Percentiles rank a stretch among this genome's conserved stretches.
phyloP scores from a whole-genome alignment of 2,888 invertebrate species.

The Latrodectus elegans region DNA sequence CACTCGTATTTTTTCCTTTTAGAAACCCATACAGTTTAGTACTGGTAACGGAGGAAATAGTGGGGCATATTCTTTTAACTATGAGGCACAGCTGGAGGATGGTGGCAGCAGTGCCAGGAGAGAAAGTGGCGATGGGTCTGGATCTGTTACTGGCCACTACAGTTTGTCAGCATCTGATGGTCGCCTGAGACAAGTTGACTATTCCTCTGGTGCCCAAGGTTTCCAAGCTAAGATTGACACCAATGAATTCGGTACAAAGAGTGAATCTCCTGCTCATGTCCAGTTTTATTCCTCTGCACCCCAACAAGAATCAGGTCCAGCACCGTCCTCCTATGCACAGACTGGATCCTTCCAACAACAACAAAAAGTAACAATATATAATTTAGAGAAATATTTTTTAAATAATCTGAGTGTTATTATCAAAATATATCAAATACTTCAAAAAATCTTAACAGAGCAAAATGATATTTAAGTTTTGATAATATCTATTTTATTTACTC shows the following conservation, averaged over 20 bases:
- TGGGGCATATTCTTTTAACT: conserved; percentile 45
- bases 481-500: no score
- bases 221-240: conserved; percentile 60
- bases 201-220: conserved; percentile 64
- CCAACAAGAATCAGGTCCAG: conserved; percentile 15
- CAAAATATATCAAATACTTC: no score
- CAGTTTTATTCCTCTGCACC: conserved; percentile 54
- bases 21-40: conserved; percentile 46
- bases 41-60: background rate
- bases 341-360: conserved; percentile 2
- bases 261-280: conserved; percentile 53
- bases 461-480: no score
- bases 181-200: conserved; percentile 70
- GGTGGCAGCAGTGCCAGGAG: conserved; percentile 52
- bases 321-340: conserved; percentile 12
- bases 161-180: conserved; percentile 54
- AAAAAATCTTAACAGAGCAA: no score
- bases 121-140: conserved; percentile 57
- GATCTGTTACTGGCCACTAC: conserved; percentile 60
- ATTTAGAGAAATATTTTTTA: no score
- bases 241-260: conserved; percentile 64
- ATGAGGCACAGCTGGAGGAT: conserved; percentile 44
- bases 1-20: background rate
- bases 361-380: background rate
- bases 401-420: no score